A percentile compares a stretch with the other conserved stretches of the same genome.
These are phyloP conservation scores for Yponomeuta sedellus DNA, from an alignment of 2,888 invertebrate species.

Conservation along the genomic window DNA sequence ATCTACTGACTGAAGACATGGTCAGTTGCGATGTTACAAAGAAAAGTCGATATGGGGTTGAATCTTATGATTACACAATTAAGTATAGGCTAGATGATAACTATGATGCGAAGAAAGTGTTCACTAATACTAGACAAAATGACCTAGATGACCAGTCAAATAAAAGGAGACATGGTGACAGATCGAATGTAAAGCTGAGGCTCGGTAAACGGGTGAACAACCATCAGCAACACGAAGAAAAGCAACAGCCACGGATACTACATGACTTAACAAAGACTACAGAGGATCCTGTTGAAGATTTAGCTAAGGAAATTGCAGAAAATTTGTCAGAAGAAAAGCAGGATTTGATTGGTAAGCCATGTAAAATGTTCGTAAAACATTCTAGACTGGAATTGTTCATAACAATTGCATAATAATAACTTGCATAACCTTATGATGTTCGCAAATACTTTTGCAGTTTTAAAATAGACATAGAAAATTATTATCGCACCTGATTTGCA, in stretches of 20 bases:
- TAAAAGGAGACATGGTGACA: slow-evolving; percentile 77
- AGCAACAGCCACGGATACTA: slow-evolving; percentile 75
- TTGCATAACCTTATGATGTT: too few relatives aligned
- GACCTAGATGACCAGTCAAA: slow-evolving; percentile 45
- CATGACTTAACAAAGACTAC: slow-evolving; percentile 72
- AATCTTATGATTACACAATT: slow-evolving; percentile 84
- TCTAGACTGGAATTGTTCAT: too few relatives aligned
- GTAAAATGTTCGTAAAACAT: too few relatives aligned
- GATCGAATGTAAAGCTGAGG: slow-evolving; percentile 75
- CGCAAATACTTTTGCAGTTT: too few relatives aligned
- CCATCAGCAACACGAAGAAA: slow-evolving; percentile 61
- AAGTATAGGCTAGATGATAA: slow-evolving; percentile 78
- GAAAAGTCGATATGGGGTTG: slow-evolving; percentile 81
- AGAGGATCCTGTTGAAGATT: slow-evolving; percentile 73
- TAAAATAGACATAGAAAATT: too few relatives aligned
- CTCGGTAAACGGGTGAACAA: slow-evolving; percentile 68
- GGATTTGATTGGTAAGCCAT: slow-evolving; percentile 80
- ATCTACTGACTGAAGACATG: slow-evolving; percentile 86
- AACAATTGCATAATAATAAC: too few relatives aligned
- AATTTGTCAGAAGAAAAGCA: slow-evolving; percentile 86
- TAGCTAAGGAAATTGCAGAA: slow-evolving; percentile 83
- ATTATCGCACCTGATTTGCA: neutral
- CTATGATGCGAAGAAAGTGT: slow-evolving; percentile 55
- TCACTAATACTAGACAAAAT: slow-evolving; percentile 41
- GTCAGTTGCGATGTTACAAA: slow-evolving; percentile 85